Percentiles rank a stretch among this genome's conserved stretches.
phyloP scores from a whole-genome alignment of 1,140 invertebrate genomes.

The Drosophila neocordata region DNA sequence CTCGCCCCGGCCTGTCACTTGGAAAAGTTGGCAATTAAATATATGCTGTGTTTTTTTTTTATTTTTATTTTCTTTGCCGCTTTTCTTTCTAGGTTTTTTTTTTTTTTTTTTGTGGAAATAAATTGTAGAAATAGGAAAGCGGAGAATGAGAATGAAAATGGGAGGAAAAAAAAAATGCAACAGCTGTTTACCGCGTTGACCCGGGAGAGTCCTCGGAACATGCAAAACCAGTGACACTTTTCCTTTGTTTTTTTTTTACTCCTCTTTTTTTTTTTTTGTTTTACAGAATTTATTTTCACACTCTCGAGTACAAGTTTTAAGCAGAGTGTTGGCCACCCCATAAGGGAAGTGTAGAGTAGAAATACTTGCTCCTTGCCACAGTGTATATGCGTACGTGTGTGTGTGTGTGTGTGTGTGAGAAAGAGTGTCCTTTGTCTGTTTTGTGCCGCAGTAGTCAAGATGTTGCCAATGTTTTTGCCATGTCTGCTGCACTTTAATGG shows the following conservation, averaged over 20 bases:
- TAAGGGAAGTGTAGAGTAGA: not conserved
- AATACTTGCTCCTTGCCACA: slow-evolving; percentile 13
- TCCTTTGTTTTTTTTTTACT: slow-evolving; percentile 58
- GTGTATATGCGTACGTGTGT: slow-evolving; percentile 1
- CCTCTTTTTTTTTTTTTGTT: slow-evolving; percentile 55
- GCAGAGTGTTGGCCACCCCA: no score
- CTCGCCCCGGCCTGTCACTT: slow-evolving; percentile 64
- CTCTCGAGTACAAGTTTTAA: slow-evolving; percentile 72
- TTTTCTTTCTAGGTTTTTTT: slow-evolving; percentile 20
- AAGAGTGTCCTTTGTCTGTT: slow-evolving; percentile 13
- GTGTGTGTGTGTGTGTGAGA: slow-evolving; percentile 38
- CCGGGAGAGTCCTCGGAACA: slow-evolving; percentile 32
- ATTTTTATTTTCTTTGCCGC: slow-evolving; percentile 26
- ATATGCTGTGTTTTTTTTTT: slow-evolving; percentile 47
- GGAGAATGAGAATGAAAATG: not conserved
- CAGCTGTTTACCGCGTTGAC: slow-evolving; percentile 63
- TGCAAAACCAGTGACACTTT: slow-evolving; percentile 67
- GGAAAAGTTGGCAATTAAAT: slow-evolving; percentile 78
- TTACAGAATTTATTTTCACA: slow-evolving; percentile 80
- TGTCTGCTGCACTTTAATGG: slow-evolving; percentile 80
- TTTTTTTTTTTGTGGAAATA: slow-evolving; percentile 50
- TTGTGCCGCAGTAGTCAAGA: slow-evolving; percentile 69
- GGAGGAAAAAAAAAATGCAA: slow-evolving; percentile 56
- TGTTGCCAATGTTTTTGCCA: slow-evolving; percentile 61
- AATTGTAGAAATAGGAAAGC: slow-evolving; percentile 62